Evolutionary conservation across 2,797 vertebrate species (phyloP).

Genomic region (Podarcis siculus): DNA sequence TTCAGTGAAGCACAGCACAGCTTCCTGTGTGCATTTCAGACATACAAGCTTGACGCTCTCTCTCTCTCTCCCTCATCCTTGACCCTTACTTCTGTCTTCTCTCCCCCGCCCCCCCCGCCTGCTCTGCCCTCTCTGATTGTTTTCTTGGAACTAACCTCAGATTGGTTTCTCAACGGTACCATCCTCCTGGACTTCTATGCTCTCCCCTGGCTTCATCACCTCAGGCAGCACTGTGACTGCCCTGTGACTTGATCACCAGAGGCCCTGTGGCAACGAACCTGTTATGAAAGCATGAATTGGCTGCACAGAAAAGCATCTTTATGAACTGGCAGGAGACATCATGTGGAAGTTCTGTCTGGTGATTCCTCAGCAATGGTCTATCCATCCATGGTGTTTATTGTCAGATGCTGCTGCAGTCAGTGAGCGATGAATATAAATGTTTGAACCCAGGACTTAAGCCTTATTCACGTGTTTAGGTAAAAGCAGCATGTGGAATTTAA

Average conservation of each 20-base stretch:
- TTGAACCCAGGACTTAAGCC: neutral
- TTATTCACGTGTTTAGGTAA: no score
- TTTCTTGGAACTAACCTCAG: neutral
- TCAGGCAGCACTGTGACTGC: neutral
- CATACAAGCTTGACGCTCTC: neutral
- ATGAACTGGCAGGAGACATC: neutral
- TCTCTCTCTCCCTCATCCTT: neutral
- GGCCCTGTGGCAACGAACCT: neutral
- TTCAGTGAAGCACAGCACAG: neutral
- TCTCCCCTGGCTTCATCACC: neutral
- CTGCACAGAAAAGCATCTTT: neutral
- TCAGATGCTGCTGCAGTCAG: neutral
- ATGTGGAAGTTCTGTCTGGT: neutral
- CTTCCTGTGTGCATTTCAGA: neutral
- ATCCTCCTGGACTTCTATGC: neutral
- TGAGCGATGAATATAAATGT: neutral
- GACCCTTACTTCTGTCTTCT: neutral
- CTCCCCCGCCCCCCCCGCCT: neutral
- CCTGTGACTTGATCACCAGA: neutral
- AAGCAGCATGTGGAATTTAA: no score
- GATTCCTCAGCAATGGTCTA: neutral
- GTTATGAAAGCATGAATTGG: neutral
- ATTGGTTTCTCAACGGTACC: no score
- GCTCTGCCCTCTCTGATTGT: neutral
- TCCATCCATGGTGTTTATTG: neutral